Conservation (phyloP, 2,113 vertebrate species). For the Otolemur garnettii region DNA sequence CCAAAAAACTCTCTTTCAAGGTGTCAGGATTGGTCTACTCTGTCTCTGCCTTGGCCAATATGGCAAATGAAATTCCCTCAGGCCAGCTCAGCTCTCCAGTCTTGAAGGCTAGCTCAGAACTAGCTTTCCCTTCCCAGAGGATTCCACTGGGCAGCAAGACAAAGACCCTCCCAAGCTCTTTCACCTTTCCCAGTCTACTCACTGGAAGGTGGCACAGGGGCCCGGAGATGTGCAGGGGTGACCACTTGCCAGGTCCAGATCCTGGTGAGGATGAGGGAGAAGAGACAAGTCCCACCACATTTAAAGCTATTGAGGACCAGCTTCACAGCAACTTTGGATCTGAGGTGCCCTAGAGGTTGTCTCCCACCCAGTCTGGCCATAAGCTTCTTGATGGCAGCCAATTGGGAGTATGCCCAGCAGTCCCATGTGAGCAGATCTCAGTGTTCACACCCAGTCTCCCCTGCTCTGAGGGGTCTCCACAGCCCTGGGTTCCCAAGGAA, state of each 20-base stretch:
- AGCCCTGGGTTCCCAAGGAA: not conserved
- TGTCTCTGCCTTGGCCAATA: not conserved
- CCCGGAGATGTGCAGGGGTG: not conserved
- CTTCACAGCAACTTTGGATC: not conserved
- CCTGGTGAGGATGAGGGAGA: not conserved
- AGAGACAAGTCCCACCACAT: not conserved
- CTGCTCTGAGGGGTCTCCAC: not conserved
- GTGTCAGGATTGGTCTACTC: not conserved
- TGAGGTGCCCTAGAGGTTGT: not conserved
- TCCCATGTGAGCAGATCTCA: not conserved
- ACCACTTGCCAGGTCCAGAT: not conserved
- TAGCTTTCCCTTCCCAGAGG: not conserved
- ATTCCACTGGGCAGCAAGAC: not conserved
- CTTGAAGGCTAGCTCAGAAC: not conserved
- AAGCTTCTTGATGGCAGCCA: not conserved
- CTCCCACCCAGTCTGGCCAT: not conserved
- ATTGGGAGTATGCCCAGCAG: not conserved
- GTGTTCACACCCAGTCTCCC: not conserved
- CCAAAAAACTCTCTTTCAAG: not conserved
- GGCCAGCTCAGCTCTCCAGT: not conserved
- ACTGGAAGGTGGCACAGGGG: not conserved
- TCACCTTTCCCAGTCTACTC: not conserved
- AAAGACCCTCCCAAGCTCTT: not conserved
- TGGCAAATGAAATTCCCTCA: not conserved
- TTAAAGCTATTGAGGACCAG: not conserved